Percentiles rank a stretch among this genome's conserved stretches.
Conservation (phyloP, 2,888 invertebrate genomes). For the Euplagia quadripunctaria region DNA sequence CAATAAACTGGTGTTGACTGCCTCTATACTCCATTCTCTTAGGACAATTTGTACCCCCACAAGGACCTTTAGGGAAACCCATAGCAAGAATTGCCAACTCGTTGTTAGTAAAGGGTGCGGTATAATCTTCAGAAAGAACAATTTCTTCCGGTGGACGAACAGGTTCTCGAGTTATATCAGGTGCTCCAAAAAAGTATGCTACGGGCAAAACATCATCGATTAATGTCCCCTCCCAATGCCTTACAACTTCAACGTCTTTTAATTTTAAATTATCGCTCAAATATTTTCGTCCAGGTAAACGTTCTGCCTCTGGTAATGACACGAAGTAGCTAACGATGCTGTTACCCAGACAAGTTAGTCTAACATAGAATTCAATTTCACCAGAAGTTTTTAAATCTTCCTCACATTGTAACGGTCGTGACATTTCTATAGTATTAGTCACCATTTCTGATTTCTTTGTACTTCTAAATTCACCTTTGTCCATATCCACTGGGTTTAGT, state of each 20-base stretch:
- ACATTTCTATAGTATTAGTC: slow-evolving; percentile 76
- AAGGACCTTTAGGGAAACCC: slow-evolving; percentile 84
- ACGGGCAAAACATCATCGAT: slow-evolving; percentile 79
- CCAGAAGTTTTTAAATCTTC: slow-evolving; percentile 81
- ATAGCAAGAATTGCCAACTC: slow-evolving; percentile 81
- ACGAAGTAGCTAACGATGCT: slow-evolving; percentile 76
- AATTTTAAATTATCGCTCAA: slow-evolving; percentile 75
- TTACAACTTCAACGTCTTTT: slow-evolving; percentile 80
- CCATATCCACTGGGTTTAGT: slow-evolving; percentile 77
- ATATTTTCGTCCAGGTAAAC: slow-evolving; percentile 81
- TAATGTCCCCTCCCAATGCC: slow-evolving; percentile 81
- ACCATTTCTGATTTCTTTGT: slow-evolving; percentile 74
- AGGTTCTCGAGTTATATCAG: slow-evolving; percentile 78
- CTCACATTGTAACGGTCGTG: slow-evolving; percentile 75
- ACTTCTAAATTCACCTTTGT: slow-evolving; percentile 76
- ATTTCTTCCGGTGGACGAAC: slow-evolving; percentile 69
- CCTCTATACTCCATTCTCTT: slow-evolving; percentile 82
- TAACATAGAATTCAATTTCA: slow-evolving; percentile 76
- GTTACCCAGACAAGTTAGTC: slow-evolving; percentile 78
- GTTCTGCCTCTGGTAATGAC: slow-evolving; percentile 80
- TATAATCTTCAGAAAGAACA: slow-evolving; percentile 73
- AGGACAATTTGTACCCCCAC: slow-evolving; percentile 82
- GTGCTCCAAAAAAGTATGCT: slow-evolving; percentile 79
- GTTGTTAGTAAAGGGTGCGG: slow-evolving; percentile 76
- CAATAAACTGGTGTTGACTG: slow-evolving; percentile 81